phyloP scores from a whole-genome alignment of 2,113 vertebrate genomes.

The Gopherus evgoodei region DNA sequence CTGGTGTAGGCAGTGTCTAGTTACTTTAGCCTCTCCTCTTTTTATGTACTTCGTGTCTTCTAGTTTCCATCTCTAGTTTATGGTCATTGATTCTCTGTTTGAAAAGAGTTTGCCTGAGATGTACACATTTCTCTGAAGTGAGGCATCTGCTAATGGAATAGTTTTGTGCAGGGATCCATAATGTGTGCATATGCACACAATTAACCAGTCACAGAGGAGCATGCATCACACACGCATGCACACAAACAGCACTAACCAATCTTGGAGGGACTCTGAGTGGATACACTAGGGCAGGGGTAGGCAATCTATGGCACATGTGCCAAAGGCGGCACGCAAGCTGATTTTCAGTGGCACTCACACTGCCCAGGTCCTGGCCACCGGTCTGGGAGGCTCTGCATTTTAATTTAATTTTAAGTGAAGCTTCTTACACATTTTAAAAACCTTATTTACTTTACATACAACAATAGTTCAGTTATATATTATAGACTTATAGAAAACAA shows the following conservation, averaged over 20 bases:
- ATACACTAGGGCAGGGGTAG: not conserved
- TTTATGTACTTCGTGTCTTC: not conserved
- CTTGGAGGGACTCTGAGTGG: not conserved
- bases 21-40: not conserved
- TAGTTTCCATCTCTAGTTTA: not conserved
- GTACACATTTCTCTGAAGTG: not conserved
- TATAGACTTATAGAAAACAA: too few species aligned
- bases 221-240: not conserved
- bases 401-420: too few species aligned
- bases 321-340: too few species aligned
- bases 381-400: too few species aligned
- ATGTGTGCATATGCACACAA: fast-evolving
- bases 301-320: too few species aligned
- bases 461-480: too few species aligned
- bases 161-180: fast-evolving
- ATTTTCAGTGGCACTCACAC: too few species aligned
- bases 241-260: not conserved
- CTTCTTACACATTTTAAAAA: too few species aligned
- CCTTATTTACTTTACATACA: too few species aligned
- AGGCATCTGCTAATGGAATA: fast-evolving
- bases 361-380: too few species aligned
- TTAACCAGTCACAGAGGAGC: fast-evolving
- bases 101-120: not conserved
- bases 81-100: not conserved
- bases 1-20: not conserved